These are phyloP conservation scores for Maconellicoccus hirsutus DNA, from an alignment of 1,140 invertebrate genomes.

Conservation along the genomic window DNA sequence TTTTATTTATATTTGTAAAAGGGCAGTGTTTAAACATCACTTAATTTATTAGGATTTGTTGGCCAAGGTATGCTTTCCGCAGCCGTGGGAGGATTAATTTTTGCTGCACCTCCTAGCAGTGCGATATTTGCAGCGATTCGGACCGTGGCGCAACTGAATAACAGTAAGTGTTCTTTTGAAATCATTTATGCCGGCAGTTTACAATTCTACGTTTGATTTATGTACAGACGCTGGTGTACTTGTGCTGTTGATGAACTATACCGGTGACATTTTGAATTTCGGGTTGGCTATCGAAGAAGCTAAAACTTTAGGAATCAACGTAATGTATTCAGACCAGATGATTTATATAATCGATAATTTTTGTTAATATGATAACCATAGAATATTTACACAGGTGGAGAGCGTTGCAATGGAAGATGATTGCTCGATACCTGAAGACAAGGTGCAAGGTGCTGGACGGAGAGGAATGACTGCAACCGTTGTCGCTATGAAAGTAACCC, in stretches of 20 bases:
- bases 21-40: neutral
- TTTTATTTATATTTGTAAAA: neutral
- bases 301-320: constrained; percentile 35
- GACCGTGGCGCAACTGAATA: neutral
- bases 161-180: neutral
- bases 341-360: too few relatives aligned
- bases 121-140: constrained; percentile 48
- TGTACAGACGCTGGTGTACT: constrained; percentile 46
- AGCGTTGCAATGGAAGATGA: constrained; percentile 53
- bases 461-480: constrained; percentile 55
- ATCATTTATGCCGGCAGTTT: neutral
- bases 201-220: neutral
- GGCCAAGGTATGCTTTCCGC: constrained; percentile 64
- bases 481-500: neutral
- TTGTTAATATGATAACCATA: too few relatives aligned
- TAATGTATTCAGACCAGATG: too few relatives aligned
- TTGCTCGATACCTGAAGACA: constrained; percentile 41
- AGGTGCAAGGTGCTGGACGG: constrained; percentile 43
- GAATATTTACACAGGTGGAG: constrained; percentile 30
- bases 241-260: constrained; percentile 72
- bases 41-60: constrained; percentile 51
- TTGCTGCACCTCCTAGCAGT: constrained; percentile 61
- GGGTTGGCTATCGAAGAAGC: constrained; percentile 66
- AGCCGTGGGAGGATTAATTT: constrained; percentile 61
- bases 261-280: constrained; percentile 76